Conservation (phyloP, 2,888 invertebrate species). For the Ennomos fuscantarius region DNA sequence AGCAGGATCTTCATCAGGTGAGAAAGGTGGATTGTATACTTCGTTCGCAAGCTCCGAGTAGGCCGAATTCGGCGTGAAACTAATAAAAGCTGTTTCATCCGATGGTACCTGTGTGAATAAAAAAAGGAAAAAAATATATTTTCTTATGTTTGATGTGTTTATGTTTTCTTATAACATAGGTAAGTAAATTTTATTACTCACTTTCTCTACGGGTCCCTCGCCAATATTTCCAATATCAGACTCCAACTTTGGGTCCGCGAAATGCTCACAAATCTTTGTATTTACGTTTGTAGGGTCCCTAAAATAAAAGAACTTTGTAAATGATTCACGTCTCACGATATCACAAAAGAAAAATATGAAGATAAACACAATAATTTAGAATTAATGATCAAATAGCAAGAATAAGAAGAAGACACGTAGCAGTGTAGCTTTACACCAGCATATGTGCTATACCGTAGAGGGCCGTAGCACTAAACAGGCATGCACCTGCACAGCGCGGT, state of each 20-base stretch:
- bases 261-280: conserved; percentile 73
- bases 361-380: background rate
- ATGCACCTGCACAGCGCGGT: conserved; percentile 14
- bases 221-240: conserved; percentile 48
- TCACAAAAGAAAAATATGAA: no score
- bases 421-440: background rate
- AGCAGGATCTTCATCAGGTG: conserved; percentile 75
- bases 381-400: no score
- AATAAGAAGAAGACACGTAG: no score
- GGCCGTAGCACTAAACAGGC: conserved; percentile 12
- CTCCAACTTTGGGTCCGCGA: conserved; percentile 69
- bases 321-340: no score
- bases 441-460: conserved; percentile 12
- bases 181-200: conserved; percentile 43
- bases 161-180: no score
- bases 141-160: no score
- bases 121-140: background rate
- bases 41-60: conserved; percentile 92
- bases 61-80: conserved; percentile 88
- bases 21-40: conserved; percentile 89
- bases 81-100: conserved; percentile 91
- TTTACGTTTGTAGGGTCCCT: conserved; percentile 72
- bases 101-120: conserved; percentile 79
- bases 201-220: conserved; percentile 58
- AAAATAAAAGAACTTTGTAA: conserved; percentile 34